Conservation (phyloP, 2,797 vertebrate species). For the Micrastur ruficollis region DNA sequence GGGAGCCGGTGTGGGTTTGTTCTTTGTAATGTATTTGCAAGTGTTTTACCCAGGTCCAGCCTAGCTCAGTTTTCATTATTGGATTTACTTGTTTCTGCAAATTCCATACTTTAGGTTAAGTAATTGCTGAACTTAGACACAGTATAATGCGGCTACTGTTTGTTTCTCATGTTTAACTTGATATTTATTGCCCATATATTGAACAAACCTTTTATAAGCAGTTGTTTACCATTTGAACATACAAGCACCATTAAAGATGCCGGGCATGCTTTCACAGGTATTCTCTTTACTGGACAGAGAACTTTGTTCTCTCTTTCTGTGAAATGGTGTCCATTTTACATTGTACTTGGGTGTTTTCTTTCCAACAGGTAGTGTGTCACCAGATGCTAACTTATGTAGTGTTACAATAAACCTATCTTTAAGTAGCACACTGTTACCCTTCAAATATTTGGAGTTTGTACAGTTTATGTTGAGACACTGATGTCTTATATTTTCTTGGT, state of each 20-base stretch:
- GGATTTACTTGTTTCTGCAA: constrained; percentile 14
- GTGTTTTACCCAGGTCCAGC: neutral
- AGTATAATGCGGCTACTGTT: constrained; percentile 6
- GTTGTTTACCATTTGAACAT: neutral
- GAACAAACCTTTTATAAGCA: neutral
- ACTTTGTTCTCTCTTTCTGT: neutral
- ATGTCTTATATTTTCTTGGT: neutral
- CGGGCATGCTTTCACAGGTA: neutral
- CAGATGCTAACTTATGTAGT: neutral
- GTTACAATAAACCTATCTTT: neutral
- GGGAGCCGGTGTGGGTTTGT: constrained; percentile 4
- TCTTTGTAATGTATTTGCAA: constrained; percentile 36
- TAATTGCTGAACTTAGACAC: neutral
- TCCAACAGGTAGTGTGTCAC: neutral
- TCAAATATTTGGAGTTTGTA: neutral
- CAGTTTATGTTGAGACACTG: neutral
- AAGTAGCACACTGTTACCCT: neutral
- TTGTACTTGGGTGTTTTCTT: neutral
- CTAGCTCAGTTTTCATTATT: constrained; percentile 15
- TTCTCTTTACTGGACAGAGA: neutral
- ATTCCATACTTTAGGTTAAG: neutral
- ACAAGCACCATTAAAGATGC: neutral
- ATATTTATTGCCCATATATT: neutral
- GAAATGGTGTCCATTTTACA: neutral
- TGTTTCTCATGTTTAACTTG: neutral